A percentile compares a stretch with the other conserved stretches of the same genome.
phyloP scores from a whole-genome alignment of 2,888 invertebrate genomes.

The Timema cristinae region DNA sequence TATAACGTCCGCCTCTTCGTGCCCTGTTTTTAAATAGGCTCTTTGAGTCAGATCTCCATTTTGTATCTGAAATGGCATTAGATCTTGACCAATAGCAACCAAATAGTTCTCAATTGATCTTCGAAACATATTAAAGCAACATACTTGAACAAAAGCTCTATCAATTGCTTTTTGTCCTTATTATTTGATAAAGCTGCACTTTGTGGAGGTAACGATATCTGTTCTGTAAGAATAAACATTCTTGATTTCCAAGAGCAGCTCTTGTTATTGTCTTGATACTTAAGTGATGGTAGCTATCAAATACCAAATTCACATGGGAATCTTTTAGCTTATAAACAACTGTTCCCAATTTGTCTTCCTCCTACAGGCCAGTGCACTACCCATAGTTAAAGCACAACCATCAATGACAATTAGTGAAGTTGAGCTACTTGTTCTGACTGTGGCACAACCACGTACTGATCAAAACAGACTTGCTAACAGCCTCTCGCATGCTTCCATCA shows the following conservation, averaged over 20 bases:
- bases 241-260: background rate
- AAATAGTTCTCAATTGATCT: background rate
- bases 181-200: background rate
- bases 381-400: background rate
- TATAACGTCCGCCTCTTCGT: background rate
- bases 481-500: background rate
- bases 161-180: background rate
- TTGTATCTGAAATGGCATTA: background rate
- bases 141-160: background rate
- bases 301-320: constrained; percentile 6
- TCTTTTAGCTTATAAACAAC: background rate
- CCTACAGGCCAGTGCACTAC: background rate
- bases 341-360: background rate
- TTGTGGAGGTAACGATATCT: background rate
- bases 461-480: background rate
- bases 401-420: background rate
- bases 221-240: background rate
- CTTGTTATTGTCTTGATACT: constrained; percentile 7
- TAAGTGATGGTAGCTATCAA: background rate
- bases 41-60: background rate
- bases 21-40: background rate
- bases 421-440: background rate
- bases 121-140: background rate
- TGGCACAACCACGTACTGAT: background rate
- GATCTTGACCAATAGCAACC: background rate